phyloP scores from a whole-genome alignment of 2,797 vertebrate species.

The Coccyzus lansbergi region DNA sequence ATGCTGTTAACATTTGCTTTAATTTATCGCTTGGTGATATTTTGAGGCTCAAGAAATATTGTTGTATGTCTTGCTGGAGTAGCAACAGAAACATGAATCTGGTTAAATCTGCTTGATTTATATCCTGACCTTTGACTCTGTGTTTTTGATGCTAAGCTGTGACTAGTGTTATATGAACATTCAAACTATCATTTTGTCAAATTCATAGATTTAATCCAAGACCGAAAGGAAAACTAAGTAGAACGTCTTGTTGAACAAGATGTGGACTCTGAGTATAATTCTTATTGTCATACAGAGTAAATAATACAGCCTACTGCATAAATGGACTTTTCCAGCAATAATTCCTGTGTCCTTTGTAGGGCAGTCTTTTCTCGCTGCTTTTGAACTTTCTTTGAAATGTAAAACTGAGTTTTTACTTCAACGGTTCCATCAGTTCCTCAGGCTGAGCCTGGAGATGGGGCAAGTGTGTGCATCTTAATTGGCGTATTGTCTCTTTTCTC shows the following conservation, averaged over 20 bases:
- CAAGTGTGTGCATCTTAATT: constrained; percentile 4
- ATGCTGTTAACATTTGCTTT: background rate
- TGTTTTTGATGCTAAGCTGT: background rate
- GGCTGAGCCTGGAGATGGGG: constrained; percentile 19
- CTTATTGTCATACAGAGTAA: background rate
- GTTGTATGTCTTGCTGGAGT: background rate
- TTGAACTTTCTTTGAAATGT: constrained; percentile 60
- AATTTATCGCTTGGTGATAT: background rate
- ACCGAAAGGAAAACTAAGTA: background rate
- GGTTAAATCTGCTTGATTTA: background rate
- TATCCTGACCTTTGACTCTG: background rate
- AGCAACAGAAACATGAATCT: background rate
- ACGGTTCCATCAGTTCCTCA: background rate
- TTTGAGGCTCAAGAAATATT: background rate
- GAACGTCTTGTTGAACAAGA: background rate
- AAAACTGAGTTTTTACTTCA: constrained; percentile 29
- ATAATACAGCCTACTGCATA: background rate
- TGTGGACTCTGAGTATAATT: background rate
- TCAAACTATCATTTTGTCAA: background rate
- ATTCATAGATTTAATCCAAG: background rate
- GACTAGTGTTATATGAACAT: background rate
- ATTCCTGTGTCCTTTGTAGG: background rate
- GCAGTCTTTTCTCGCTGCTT: background rate
- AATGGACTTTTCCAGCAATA: background rate
- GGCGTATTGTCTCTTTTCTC: background rate